Conservation (phyloP, 2,888 invertebrate genomes). For the Leucophora obtusa region DNA sequence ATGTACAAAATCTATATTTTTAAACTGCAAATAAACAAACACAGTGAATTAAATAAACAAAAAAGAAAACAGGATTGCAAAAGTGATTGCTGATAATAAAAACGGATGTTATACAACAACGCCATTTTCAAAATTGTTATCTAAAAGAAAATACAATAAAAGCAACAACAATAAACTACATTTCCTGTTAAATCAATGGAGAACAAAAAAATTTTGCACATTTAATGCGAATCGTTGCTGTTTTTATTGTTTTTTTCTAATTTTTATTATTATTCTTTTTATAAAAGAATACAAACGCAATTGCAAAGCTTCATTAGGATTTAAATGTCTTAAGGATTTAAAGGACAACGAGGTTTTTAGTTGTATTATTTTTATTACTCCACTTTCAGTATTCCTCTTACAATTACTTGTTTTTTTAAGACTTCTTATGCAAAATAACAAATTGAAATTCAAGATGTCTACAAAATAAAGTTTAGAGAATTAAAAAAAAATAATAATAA, state of each 20-base stretch:
- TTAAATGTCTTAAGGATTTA: constrained; percentile 32
- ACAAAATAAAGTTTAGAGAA: constrained; percentile 9
- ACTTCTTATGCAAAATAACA: constrained; percentile 8
- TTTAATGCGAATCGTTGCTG: background rate
- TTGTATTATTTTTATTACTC: background rate
- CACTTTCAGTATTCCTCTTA: background rate
- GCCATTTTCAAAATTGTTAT: constrained; percentile 60
- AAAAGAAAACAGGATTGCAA: constrained; percentile 46
- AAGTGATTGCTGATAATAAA: constrained; percentile 63
- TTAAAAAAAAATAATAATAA: background rate
- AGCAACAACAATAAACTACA: constrained; percentile 27
- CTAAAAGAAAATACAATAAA: constrained; percentile 34
- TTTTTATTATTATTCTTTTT: constrained; percentile 38
- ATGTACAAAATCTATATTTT: background rate
- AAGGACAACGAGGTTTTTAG: background rate
- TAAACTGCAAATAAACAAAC: background rate
- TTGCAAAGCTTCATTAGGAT: constrained; percentile 1
- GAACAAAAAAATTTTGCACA: constrained; percentile 20
- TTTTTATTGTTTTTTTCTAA: constrained; percentile 48
- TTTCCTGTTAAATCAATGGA: constrained; percentile 31
- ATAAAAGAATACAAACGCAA: constrained; percentile 10
- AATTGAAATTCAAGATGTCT: constrained; percentile 34
- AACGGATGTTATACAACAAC: constrained; percentile 61
- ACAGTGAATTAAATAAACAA: constrained; percentile 21
- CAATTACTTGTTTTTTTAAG: background rate